Base-by-base conservation (phyloP, 2,797 vertebrate genomes). In the Jordanella pulchra region DNA sequence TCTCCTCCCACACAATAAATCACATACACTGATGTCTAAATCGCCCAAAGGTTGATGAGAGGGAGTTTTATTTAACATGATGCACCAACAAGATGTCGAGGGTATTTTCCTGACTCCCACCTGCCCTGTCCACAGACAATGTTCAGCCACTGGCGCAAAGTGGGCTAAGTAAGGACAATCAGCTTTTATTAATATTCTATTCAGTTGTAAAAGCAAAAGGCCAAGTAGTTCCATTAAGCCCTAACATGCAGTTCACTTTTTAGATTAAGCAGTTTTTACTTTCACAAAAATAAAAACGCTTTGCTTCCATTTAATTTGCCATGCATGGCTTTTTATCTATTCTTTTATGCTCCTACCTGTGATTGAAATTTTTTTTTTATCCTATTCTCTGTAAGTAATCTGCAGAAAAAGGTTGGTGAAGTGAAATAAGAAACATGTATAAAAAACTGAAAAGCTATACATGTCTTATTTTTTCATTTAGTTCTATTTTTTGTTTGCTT, bases 101-200 rank as follows among this genome's bases (percentile, higher is more conserved):
- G 71, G 81, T 89, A 69, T 80, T 74, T 86, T 82, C 74, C 86
- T 76, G 35, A 69, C 61, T 81, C 70, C 75, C 58, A 84, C 75
- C 39, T 18, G 58, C 11, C 32, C 39, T 23, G 55, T 67, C 72
- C 61, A 70, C 53, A 65, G 56, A 83, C 53, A 32, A 58, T 2
- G 55, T 45, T 27, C 15, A 67, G 35, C 27, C 11, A 11, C 56
- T n/a, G 53, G 56, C 48, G 17, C 61, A 78, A 86, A 76, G 53
- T 71, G 65, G 56, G 61, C 42, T 68, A 76, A 69, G 47, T 55
- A 30, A 68, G 65, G 61, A 66, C 42, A 51, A 65, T 13, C 3
- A n/a, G 58, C 21, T 74, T 72, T 84, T 75, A 72, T 71, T 65
- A 54, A 65, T 64, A 63, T 54, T 28, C 44, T 65, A 78, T 76